These are phyloP conservation scores for Petrolisthes cinctipes DNA, from an alignment of 2,888 invertebrate genomes.

Conservation along the genomic window DNA sequence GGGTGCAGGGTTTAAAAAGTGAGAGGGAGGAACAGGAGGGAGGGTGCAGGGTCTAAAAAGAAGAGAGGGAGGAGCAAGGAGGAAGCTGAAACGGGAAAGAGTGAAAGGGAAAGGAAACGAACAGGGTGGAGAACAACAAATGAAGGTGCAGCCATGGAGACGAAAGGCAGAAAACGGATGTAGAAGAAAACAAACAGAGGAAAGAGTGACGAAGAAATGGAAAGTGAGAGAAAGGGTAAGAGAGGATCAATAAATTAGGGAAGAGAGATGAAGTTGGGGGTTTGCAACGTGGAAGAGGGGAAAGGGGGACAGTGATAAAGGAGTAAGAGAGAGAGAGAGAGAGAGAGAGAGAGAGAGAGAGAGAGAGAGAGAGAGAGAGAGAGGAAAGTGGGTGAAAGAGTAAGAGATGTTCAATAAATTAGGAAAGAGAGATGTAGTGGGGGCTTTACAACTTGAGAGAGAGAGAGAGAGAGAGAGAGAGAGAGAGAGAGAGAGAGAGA, in stretches of 20 bases:
- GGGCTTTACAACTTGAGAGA: not conserved
- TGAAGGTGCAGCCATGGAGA: not conserved
- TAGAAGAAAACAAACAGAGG: not conserved
- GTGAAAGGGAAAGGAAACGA: not conserved
- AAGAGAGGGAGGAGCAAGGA: not conserved
- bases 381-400: not conserved
- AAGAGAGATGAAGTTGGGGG: not conserved
- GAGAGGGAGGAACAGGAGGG: not conserved
- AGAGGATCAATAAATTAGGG: not conserved
- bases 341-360: constrained; percentile 9
- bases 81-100: not conserved
- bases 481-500: not conserved
- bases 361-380: constrained; percentile 7
- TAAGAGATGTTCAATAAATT: not conserved
- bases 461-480: not conserved
- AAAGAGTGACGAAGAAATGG: not conserved
- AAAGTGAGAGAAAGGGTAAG: not conserved
- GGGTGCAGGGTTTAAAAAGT: not conserved
- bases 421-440: not conserved
- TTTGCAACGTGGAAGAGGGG: not conserved
- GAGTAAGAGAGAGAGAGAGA: not conserved
- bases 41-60: not conserved
- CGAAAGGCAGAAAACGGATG: not conserved
- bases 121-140: not conserved
- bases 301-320: not conserved